Conservation (phyloP, 2,888 invertebrate genomes). For the Pandemis corylana region DNA sequence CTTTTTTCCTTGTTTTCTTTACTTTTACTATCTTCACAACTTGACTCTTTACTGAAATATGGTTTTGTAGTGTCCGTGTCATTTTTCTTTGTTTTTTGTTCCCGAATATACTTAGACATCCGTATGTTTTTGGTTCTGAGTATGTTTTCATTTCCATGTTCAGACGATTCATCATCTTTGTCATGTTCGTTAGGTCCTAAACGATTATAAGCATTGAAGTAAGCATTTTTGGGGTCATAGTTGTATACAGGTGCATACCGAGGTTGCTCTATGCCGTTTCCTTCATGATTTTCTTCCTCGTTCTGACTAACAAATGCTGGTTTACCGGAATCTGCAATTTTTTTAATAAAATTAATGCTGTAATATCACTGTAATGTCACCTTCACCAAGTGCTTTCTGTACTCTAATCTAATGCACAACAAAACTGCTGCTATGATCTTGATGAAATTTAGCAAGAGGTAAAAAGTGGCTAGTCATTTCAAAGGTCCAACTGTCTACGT, state of each 20-base stretch:
- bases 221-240: slow-evolving; percentile 58
- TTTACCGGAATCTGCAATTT: slow-evolving; percentile 50
- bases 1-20: neutral
- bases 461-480: too few relatives aligned
- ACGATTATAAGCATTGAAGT: slow-evolving; percentile 61
- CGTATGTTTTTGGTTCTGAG: neutral
- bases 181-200: slow-evolving; percentile 56
- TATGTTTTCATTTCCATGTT: neutral
- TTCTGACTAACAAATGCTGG: slow-evolving; percentile 43
- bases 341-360: neutral
- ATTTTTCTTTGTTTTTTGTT: neutral
- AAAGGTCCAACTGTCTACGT: too few relatives aligned
- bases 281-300: neutral
- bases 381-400: too few relatives aligned
- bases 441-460: too few relatives aligned
- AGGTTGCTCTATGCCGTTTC: slow-evolving; percentile 46
- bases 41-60: neutral
- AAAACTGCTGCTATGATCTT: too few relatives aligned
- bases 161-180: neutral
- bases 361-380: too few relatives aligned
- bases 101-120: neutral
- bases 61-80: neutral
- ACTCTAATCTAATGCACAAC: too few relatives aligned
- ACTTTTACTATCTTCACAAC: neutral
- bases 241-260: slow-evolving; percentile 59